These are phyloP conservation scores for Strigamia maritima DNA, from an alignment of 2,888 invertebrate genomes.

Conservation along the genomic window DNA sequence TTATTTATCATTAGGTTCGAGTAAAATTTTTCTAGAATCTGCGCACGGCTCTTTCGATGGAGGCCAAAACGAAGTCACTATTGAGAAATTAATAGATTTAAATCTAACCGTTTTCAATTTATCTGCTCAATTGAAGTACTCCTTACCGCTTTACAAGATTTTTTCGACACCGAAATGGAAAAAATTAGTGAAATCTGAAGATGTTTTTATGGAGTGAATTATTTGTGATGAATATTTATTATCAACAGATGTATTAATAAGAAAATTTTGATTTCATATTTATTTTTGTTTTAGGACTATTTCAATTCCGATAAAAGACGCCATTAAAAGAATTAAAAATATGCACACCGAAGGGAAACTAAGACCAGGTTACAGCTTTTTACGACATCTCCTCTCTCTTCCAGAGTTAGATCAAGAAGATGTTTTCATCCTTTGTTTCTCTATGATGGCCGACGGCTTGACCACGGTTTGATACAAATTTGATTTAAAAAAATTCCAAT, in stretches of 20 bases:
- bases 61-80: conserved; percentile 45
- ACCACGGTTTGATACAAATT: conserved; percentile 64
- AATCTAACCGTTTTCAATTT: conserved; percentile 50
- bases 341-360: conserved; percentile 43
- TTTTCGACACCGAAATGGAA: conserved; percentile 56
- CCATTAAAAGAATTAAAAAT: neutral
- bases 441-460: conserved; percentile 74
- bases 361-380: conserved; percentile 53
- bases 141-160: conserved; percentile 54
- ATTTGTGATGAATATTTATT: neutral
- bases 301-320: neutral
- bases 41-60: conserved; percentile 50
- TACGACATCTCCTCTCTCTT: conserved; percentile 54
- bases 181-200: conserved; percentile 55
- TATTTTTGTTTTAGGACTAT: neutral
- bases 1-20: conserved; percentile 47
- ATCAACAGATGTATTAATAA: too few relatives aligned
- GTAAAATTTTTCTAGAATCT: conserved; percentile 51
- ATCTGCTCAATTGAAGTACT: conserved; percentile 54
- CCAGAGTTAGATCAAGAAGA: conserved; percentile 54
- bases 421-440: conserved; percentile 68
- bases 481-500: neutral
- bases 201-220: conserved; percentile 62
- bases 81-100: conserved; percentile 50
- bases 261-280: too few relatives aligned